These are phyloP conservation scores for Salticus scenicus DNA, from an alignment of 2,888 invertebrate species.

Conservation along the genomic window DNA sequence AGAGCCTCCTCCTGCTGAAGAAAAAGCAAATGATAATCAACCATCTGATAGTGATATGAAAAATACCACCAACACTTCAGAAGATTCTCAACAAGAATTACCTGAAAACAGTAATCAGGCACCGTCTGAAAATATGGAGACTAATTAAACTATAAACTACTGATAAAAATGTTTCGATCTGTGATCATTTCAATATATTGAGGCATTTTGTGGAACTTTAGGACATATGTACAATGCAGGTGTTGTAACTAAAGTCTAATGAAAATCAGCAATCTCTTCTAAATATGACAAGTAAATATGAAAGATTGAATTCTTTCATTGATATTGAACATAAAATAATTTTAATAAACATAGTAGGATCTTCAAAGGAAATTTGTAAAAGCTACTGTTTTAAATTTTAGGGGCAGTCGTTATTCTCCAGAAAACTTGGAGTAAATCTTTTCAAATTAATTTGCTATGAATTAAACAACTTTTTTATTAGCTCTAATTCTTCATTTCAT, in stretches of 20 bases:
- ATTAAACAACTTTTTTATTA: no score
- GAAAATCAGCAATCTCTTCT: background rate
- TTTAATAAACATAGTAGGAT: no score
- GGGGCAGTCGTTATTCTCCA: no score
- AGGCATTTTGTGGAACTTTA: constrained; percentile 37
- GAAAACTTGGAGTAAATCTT: no score
- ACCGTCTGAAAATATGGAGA: constrained; percentile 62
- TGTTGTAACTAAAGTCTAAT: constrained; percentile 53
- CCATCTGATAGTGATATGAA: constrained; percentile 48
- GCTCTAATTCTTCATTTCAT: no score
- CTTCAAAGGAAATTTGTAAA: no score
- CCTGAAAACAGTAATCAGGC: constrained; percentile 30
- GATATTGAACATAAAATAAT: no score
- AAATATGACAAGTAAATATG: no score
- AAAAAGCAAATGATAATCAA: constrained; percentile 15
- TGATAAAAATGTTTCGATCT: constrained; percentile 36
- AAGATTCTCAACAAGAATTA: constrained; percentile 25
- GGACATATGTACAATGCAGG: constrained; percentile 51
- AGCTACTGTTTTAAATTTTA: no score
- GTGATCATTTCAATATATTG: constrained; percentile 54
- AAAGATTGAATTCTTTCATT: no score
- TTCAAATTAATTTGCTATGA: no score
- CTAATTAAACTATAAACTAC: constrained; percentile 37
- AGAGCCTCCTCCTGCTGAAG: constrained; percentile 52
- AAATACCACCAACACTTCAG: constrained; percentile 13